phyloP scores from a whole-genome alignment of 2,113 vertebrate species.

The Myodes glareolus region DNA sequence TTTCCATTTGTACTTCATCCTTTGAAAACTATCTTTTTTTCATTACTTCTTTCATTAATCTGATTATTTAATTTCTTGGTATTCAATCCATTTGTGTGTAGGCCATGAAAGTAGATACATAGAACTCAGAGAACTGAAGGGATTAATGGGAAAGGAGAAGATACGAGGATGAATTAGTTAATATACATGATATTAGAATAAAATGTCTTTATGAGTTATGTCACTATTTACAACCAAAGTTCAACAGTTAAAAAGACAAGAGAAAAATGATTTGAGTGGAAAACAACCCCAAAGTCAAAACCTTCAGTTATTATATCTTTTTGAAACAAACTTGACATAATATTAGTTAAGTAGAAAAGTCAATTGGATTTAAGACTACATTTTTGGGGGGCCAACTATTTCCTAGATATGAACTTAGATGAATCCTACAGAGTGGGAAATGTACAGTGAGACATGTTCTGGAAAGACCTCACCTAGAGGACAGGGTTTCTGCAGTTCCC shows the following conservation, averaged over 20 bases:
- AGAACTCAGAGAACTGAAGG: too few relatives aligned
- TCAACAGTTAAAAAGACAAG: too few relatives aligned
- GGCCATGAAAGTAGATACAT: not conserved
- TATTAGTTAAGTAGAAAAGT: not conserved
- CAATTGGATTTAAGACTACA: not conserved
- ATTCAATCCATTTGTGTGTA: not conserved
- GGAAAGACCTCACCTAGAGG: not conserved
- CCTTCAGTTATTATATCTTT: not conserved
- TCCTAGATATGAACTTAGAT: not conserved
- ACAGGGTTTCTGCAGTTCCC: accelerated
- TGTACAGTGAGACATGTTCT: not conserved
- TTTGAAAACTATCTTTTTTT: not conserved
- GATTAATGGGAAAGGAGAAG: not conserved
- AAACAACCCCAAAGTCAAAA: not conserved
- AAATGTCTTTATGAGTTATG: not conserved
- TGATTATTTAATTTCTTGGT: too few relatives aligned
- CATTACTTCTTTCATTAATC: not conserved
- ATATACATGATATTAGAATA: not conserved
- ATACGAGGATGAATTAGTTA: not conserved
- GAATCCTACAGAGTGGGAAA: not conserved
- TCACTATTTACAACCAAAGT: not conserved
- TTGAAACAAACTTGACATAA: not conserved
- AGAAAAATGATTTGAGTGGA: not conserved
- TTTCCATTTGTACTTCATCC: not conserved
- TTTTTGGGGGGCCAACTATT: not conserved